These are phyloP conservation scores for Nemopilema nomurai DNA, from an alignment of 30 jellyfish, hydroid and myxozoan species.

Conservation along the genomic window DNA sequence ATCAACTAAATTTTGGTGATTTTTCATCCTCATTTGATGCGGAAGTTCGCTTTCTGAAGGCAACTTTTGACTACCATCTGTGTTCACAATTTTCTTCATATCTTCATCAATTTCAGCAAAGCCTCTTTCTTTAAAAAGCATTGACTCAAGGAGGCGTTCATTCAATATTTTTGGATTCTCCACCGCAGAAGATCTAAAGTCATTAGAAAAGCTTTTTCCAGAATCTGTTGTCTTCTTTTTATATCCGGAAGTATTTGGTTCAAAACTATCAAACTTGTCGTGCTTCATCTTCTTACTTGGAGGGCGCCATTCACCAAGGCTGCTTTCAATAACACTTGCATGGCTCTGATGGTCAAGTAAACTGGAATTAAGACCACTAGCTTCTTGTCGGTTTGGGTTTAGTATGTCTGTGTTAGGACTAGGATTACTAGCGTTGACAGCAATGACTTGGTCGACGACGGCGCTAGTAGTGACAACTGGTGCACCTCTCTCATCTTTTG, in stretches of 20 bases:
- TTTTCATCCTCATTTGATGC: constrained; percentile 58
- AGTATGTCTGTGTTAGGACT: not conserved
- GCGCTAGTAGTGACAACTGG: not conserved
- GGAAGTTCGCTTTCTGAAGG: constrained; percentile 63
- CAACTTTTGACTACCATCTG: constrained; percentile 30
- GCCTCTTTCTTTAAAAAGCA: constrained; percentile 2
- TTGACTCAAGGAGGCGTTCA: not conserved
- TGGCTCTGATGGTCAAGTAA: not conserved
- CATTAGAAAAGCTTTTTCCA: not conserved
- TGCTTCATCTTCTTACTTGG: not conserved
- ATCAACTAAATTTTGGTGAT: constrained; percentile 48
- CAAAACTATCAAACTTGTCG: not conserved
- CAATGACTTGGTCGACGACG: not conserved
- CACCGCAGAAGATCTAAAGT: not conserved
- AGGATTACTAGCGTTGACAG: not conserved
- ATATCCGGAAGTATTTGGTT: not conserved
- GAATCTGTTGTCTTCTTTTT: not conserved
- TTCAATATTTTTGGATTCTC: not conserved
- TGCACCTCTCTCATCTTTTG: not conserved
- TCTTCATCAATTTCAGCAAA: constrained; percentile 10
- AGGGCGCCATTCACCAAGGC: not conserved
- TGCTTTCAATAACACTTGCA: not conserved
- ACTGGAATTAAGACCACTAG: not conserved
- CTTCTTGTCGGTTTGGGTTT: not conserved
- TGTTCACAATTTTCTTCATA: constrained; percentile 18